Evolutionary conservation across 2,888 invertebrate species (phyloP).

Genomic region (Chaetogeoica ovagalla): DNA sequence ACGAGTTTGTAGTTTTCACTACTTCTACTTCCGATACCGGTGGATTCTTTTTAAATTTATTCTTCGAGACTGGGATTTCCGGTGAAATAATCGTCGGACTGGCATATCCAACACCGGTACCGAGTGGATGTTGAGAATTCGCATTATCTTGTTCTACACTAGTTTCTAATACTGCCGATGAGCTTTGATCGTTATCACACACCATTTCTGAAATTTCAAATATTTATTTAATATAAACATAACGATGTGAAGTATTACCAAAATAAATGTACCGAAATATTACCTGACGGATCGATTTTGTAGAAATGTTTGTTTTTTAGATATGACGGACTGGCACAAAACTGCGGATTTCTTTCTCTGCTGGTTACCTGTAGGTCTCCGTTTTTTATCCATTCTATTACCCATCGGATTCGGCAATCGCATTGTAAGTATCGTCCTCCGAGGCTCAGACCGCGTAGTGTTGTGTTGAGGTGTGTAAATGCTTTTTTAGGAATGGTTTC

Average conservation of each 20-base stretch:
- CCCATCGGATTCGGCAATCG: conserved; percentile 86
- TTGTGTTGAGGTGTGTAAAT: conserved; percentile 76
- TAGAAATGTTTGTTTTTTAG: conserved; percentile 84
- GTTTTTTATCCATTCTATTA: conserved; percentile 85
- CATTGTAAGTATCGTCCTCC: conserved; percentile 87
- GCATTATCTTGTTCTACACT: conserved; percentile 59
- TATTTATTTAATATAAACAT: background rate
- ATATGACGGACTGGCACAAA: conserved; percentile 81
- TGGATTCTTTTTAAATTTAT: conserved; percentile 34
- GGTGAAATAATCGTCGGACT: conserved; percentile 58
- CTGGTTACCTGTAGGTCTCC: conserved; percentile 90
- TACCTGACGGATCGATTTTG: conserved; percentile 78
- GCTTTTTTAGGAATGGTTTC: conserved; percentile 80
- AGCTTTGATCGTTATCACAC: conserved; percentile 58
- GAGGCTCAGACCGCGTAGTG: conserved; percentile 80
- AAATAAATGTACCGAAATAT: conserved; percentile 20
- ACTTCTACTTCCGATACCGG: conserved; percentile 33
- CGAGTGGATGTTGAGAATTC: conserved; percentile 62
- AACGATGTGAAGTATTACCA: background rate
- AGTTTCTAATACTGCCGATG: conserved; percentile 55
- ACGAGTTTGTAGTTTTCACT: conserved; percentile 21
- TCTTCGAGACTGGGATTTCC: conserved; percentile 55
- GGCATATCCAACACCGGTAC: conserved; percentile 63
- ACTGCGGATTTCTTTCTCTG: conserved; percentile 87
- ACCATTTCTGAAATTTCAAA: conserved; percentile 59